Evolutionary conservation across 2,888 invertebrate genomes (phyloP), one percentile per base, ranked within the genome.

Genomic region (Girardia tigrina): DNA sequence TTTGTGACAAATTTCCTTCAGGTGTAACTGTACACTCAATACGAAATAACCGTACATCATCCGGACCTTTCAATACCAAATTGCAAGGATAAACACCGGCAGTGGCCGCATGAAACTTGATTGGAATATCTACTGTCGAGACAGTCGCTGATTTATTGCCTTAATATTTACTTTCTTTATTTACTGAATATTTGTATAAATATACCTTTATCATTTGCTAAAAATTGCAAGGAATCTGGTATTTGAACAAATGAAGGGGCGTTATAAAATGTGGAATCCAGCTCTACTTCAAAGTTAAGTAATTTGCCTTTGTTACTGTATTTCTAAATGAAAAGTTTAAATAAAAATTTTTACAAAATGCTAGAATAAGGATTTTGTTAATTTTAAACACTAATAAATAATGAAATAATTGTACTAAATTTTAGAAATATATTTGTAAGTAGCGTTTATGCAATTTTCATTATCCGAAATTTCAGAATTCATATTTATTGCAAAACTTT

Each of bases 1-100:
- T 78, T 76, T 81, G 80, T n/a, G 84, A 81, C 14, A 75, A 42
- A 12, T 29, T 81, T 75, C 82, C 82, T 74, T 81, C 80, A 73
- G 83, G 81, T 71, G 79, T 80, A 26, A 84, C 84, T 0, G 81
- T 82, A 78, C 83, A 84, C 78, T 83, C 83, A 28, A 84, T 80
- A 75, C 79, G 79, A 77, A 81, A 82, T 6, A 83, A 80, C 1
- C 84, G 79, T 6, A 83, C 80, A 79, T 84, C 84, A 75, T 83
- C 82, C 26, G 77, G 77, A 12, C 81, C 80, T 28, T 79, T 78
- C 70, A 84, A 79, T 0, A 80, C 78, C 2, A 84, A 79, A 76
- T 80, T 78, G 76, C 81, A 81, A 12, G 81, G 80, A 77, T 83
- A 84, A 77, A 81, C 81, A 12, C 84, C 84, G 0, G 83, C 80